Conservation (phyloP, 1,140 invertebrate genomes). For the Drosophila sturtevanti region DNA sequence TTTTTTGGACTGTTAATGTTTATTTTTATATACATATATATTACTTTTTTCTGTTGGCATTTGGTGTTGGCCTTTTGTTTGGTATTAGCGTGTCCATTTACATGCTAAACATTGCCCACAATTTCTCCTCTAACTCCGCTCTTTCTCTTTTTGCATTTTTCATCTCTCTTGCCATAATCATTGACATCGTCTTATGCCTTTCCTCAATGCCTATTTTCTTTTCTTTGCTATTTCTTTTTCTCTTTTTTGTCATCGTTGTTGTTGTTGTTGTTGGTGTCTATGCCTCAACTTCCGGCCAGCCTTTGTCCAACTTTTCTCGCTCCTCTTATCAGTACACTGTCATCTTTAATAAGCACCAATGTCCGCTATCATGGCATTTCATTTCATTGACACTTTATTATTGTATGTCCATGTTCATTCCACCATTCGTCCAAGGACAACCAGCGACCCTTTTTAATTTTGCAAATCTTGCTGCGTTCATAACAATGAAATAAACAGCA, state of each 20-base stretch:
- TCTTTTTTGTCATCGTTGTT: background rate
- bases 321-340: constrained; percentile 62
- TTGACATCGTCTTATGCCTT: constrained; percentile 31
- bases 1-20: constrained; percentile 17
- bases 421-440: constrained; percentile 26
- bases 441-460: constrained; percentile 77
- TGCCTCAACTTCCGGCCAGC: constrained; percentile 33
- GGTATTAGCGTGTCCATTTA: constrained; percentile 63
- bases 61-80: constrained; percentile 63
- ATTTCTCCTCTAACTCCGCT: background rate
- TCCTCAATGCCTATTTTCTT: constrained; percentile 2
- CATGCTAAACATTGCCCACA: constrained; percentile 64
- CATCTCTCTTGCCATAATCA: background rate
- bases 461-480: constrained; percentile 66
- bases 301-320: constrained; percentile 45
- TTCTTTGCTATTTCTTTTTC: constrained; percentile 7
- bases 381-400: constrained; percentile 77
- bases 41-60: constrained; percentile 24
- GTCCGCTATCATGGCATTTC: constrained; percentile 72
- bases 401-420: constrained; percentile 39
- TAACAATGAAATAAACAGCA: constrained; percentile 77
- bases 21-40: constrained; percentile 18
- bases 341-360: constrained; percentile 80
- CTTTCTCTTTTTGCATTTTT: constrained; percentile 33
- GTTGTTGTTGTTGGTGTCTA: constrained; percentile 10